Evolutionary conservation across 2,888 invertebrate species (phyloP), one percentile per base, ranked within the genome.

Genomic region (Choristoneura rosaceana): DNA sequence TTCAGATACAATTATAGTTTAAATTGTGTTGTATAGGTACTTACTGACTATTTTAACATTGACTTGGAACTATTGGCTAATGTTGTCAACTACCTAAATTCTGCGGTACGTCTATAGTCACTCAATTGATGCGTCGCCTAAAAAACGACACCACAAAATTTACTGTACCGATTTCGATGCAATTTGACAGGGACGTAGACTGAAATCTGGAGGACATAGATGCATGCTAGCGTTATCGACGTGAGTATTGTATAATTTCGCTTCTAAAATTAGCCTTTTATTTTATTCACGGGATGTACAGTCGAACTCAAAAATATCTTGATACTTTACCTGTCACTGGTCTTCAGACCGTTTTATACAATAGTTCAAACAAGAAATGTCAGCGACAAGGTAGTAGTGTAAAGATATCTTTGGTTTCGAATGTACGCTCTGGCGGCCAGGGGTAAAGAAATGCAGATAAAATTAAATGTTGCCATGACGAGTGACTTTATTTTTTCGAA

Each of bases 131-230:
- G 64, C 12, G 34, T 33, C 33, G 64, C 38, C 33, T 47, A 33
- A 9, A 33, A 10, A 3, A 9, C 64, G 50, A 34, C 25, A 2
- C 14, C 50, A 2, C 62, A 14, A 25, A 25, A 34, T 9, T 45
- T 52, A 61, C 52, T 71, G 66, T 61, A 71, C 60, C 60, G 15
- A 59, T 70, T 55, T 71, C 52, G 41, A 71, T 71, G 10, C 61
- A 70, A 66, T 66, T 66, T 59, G 25, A 71, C 71, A 71, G 71
- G 66, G 61, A 66, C 17, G 15, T 66, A 66, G 66, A 71, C 34
- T 71, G 66, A 71, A 55, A 14, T 15, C 65, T 45, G 66, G 61
- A 41, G 71, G 38, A 41, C 50, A 52, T 50, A 66, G 34, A 63
- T 61, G 50, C 70, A 65, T 52, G 70, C 64, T 64, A 52, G 66